A percentile compares a stretch with the other conserved stretches of the same genome.
These are phyloP conservation scores for Bryconaethiops microstoma DNA, from an alignment of 2,797 vertebrate genomes.

Conservation along the genomic window DNA sequence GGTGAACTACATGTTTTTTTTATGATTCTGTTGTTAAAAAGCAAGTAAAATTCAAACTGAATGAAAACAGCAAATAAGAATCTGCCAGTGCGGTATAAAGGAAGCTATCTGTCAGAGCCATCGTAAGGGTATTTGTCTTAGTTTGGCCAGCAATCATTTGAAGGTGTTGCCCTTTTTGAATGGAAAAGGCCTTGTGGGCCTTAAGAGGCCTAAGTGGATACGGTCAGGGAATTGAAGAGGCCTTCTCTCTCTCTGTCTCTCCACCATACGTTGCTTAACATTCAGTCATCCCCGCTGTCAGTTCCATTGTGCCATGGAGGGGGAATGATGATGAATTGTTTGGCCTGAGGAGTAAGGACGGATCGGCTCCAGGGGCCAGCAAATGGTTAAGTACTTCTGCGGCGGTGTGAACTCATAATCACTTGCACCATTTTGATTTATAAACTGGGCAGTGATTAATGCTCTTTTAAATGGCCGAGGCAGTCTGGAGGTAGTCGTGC, in stretches of 20 bases:
- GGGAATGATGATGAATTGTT: constrained; percentile 95
- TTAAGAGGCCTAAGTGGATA: constrained; percentile 73
- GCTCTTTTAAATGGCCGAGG: constrained; percentile 95
- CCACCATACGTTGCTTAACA: constrained; percentile 80
- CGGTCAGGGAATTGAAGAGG: constrained; percentile 72
- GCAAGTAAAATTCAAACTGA: background rate
- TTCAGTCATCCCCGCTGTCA: constrained; percentile 83
- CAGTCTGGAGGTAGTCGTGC: constrained; percentile 69
- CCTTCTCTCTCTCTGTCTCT: constrained; percentile 64
- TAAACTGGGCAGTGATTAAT: constrained; percentile 97
- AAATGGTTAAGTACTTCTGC: constrained; percentile 96
- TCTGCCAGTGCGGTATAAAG: background rate
- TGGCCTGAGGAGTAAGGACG: constrained; percentile 82
- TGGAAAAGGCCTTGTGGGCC: constrained; percentile 70
- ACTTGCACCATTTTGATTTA: constrained; percentile 89
- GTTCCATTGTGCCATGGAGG: constrained; percentile 80
- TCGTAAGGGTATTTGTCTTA: constrained; percentile 75
- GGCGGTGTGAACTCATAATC: constrained; percentile 88
- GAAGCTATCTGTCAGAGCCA: constrained; percentile 58
- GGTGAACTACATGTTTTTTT: background rate
- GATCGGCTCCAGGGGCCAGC: constrained; percentile 86
- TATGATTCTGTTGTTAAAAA: background rate
- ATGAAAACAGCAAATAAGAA: background rate
- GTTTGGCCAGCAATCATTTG: constrained; percentile 79
- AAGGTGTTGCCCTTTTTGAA: constrained; percentile 65